Conservation (phyloP, 2,888 invertebrate genomes). For the Nomada goodeniana region DNA sequence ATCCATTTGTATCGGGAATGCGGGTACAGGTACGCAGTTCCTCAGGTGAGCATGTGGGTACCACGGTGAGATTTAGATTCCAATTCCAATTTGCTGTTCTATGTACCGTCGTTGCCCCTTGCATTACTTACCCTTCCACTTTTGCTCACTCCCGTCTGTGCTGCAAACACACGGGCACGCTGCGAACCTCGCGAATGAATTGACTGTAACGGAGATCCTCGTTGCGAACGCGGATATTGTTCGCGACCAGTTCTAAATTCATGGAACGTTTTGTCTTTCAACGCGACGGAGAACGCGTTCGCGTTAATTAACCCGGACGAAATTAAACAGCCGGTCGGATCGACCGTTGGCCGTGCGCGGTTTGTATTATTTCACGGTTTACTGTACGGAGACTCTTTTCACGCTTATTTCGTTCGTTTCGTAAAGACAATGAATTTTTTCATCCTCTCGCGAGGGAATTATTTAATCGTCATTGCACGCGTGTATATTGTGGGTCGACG, state of each 20-base stretch:
- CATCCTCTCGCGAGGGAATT: too few relatives aligned
- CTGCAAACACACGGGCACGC: neutral
- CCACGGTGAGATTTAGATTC: conserved; percentile 68
- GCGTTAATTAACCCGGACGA: conserved; percentile 29
- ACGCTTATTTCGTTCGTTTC: too few relatives aligned
- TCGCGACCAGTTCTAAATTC: conserved; percentile 37
- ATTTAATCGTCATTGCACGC: too few relatives aligned
- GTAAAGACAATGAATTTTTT: too few relatives aligned
- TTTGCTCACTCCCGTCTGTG: neutral
- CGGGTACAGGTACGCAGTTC: conserved; percentile 63
- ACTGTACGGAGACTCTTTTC: too few relatives aligned
- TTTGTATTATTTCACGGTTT: too few relatives aligned
- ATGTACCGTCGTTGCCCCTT: conserved; percentile 5
- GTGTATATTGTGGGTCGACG: too few relatives aligned
- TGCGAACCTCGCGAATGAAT: conserved; percentile 20
- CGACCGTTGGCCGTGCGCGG: neutral
- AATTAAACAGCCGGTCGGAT: conserved; percentile 28
- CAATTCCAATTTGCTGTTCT: conserved; percentile 63
- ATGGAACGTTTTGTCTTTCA: conserved; percentile 28
- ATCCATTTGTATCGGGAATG: conserved; percentile 67
- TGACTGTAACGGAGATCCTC: conserved; percentile 57
- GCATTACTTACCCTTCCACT: neutral
- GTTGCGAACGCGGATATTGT: conserved; percentile 42
- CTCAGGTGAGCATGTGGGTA: conserved; percentile 62
- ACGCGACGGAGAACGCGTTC: conserved; percentile 9